phyloP scores from a whole-genome alignment of 2,888 invertebrate species.

The Caenorhabditis angaria region DNA sequence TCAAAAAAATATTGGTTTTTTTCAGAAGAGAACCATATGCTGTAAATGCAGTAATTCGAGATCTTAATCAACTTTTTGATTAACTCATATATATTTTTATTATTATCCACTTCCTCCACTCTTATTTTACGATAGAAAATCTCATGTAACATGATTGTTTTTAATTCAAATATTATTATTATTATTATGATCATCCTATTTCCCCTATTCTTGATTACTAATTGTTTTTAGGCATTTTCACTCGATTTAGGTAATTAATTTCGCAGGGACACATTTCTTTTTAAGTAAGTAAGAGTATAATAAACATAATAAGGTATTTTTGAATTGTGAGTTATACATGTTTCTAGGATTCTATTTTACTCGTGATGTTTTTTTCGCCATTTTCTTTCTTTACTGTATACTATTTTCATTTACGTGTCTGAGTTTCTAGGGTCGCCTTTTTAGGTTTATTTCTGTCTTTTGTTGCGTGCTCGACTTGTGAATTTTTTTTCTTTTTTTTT shows the following conservation, averaged over 20 bases:
- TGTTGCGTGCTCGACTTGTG: too few species aligned
- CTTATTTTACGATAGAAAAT: neutral
- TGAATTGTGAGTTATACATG: neutral
- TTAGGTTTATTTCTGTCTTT: slow-evolving; percentile 1
- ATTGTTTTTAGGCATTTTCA: neutral
- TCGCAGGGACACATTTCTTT: neutral
- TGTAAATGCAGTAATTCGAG: neutral
- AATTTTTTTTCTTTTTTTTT: neutral
- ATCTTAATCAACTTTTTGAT: neutral
- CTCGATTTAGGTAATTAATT: slow-evolving; percentile 1
- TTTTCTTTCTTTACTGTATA: neutral
- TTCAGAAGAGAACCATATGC: slow-evolving; percentile 3
- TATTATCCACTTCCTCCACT: neutral
- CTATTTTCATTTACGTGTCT: neutral
- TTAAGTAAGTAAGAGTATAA: too few species aligned
- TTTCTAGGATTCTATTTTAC: neutral
- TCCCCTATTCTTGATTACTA: neutral
- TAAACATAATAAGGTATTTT: neutral
- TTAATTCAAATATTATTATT: neutral
- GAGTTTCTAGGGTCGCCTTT: slow-evolving; percentile 2
- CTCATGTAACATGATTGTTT: neutral
- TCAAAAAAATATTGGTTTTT: neutral
- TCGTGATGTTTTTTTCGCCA: neutral
- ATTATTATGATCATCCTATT: neutral
- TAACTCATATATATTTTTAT: neutral